Percentiles rank a stretch among this genome's conserved stretches.
phyloP scores from a whole-genome alignment of 2,797 vertebrate genomes.

The Eurystomus glaucurus region DNA sequence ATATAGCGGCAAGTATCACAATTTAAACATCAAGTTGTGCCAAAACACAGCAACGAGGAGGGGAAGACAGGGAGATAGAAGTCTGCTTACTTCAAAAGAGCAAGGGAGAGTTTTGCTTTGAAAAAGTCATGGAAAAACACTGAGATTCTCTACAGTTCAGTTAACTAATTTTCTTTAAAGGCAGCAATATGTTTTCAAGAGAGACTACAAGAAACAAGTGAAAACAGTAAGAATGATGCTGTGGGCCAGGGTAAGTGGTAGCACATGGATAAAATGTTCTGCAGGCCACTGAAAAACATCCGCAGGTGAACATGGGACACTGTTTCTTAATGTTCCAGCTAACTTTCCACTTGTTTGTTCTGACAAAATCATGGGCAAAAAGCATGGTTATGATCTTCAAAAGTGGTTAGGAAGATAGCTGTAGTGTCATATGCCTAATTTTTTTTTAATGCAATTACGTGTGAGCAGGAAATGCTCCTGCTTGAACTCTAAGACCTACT shows the following conservation, averaged over 20 bases:
- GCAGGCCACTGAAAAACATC: background rate
- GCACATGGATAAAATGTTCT: background rate
- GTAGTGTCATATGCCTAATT: background rate
- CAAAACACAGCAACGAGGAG: conserved; percentile 13
- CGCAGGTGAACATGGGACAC: background rate
- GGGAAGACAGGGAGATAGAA: background rate
- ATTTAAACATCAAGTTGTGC: background rate
- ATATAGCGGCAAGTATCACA: background rate
- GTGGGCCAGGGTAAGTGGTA: background rate
- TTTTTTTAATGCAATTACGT: accelerated
- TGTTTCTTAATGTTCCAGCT: background rate
- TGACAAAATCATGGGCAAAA: background rate
- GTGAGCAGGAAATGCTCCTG: background rate
- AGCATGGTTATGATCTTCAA: background rate
- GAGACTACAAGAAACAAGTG: background rate
- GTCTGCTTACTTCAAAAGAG: background rate
- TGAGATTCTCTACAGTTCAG: background rate
- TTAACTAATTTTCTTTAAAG: background rate
- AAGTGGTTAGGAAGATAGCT: background rate
- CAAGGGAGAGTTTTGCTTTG: background rate
- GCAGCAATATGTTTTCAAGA: background rate
- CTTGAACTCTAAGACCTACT: background rate
- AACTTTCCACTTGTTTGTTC: background rate
- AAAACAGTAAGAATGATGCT: background rate
- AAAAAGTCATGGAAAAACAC: background rate